These are phyloP conservation scores for Homarus gammarus DNA, from an alignment of 2,888 invertebrate genomes.

Conservation along the genomic window DNA sequence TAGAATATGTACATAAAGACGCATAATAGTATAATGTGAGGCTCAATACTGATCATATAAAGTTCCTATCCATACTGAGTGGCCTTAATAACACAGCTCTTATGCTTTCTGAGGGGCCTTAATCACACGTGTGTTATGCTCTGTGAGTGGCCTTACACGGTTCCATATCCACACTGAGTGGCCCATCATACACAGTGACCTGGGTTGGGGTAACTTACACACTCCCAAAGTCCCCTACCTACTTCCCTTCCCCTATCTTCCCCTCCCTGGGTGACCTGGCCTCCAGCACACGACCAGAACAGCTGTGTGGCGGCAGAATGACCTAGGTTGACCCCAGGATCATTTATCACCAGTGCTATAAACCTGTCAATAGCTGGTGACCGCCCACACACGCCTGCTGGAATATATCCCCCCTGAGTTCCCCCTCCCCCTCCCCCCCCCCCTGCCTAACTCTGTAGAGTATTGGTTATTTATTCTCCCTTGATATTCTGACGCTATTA, in stretches of 20 bases:
- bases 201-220: too few species aligned
- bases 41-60: too few species aligned
- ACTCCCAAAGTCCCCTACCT: too few species aligned
- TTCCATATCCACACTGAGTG: too few species aligned
- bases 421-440: background rate
- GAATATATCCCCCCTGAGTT: background rate
- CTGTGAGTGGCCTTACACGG: too few species aligned
- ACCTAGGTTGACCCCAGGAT: constrained; percentile 18
- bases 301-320: constrained; percentile 18
- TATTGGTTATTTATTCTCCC: background rate
- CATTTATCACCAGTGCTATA: constrained; percentile 18
- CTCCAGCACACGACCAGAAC: background rate
- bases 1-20: too few species aligned
- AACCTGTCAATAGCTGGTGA: constrained; percentile 21
- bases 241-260: too few species aligned
- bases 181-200: too few species aligned
- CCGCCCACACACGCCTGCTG: background rate
- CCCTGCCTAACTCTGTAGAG: too few species aligned
- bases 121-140: too few species aligned
- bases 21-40: too few species aligned
- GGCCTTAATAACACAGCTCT: background rate
- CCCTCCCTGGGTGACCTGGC: background rate
- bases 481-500: background rate
- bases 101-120: background rate
- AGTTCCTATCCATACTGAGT: background rate